These are phyloP conservation scores for Athalia circularis DNA, from an alignment of 2,888 invertebrate genomes.

Conservation along the genomic window DNA sequence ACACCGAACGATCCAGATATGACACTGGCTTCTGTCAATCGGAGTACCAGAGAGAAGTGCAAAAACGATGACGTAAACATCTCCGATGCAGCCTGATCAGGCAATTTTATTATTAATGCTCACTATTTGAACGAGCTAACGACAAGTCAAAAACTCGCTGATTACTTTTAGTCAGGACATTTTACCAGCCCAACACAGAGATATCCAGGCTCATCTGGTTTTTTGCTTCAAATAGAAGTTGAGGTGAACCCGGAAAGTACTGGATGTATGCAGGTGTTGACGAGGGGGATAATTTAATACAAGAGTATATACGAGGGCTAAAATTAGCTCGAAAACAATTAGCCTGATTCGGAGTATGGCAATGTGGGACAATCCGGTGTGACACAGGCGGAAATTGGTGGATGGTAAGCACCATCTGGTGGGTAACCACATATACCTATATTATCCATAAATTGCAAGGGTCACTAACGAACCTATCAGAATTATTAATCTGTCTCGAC, in stretches of 20 bases:
- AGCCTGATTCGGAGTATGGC: constrained; percentile 12
- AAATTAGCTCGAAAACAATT: not conserved
- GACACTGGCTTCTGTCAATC: not conserved
- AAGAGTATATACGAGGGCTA: not conserved
- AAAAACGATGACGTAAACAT: constrained; percentile 20
- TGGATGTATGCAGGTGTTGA: not conserved
- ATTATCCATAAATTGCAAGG: constrained; percentile 7
- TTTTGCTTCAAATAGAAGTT: not conserved
- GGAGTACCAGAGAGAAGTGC: constrained; percentile 1
- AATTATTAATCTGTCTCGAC: constrained; percentile 13
- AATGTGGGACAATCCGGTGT: constrained; percentile 1
- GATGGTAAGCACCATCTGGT: constrained; percentile 1
- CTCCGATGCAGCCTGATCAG: not conserved
- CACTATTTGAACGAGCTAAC: not conserved
- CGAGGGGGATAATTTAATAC: not conserved
- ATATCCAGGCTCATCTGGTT: not conserved
- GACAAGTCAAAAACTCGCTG: too few species aligned
- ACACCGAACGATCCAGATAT: not conserved
- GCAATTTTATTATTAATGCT: not conserved
- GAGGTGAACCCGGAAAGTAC: too few species aligned
- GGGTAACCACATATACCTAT: too few species aligned
- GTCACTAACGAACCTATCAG: constrained; percentile 14
- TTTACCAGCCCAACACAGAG: not conserved
- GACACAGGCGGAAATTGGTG: constrained; percentile 1
- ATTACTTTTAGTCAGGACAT: not conserved